Evolutionary conservation across 1,140 invertebrate genomes (phyloP), one percentile per base, ranked within the genome.

Genomic region (Tetraneura akinire): DNA sequence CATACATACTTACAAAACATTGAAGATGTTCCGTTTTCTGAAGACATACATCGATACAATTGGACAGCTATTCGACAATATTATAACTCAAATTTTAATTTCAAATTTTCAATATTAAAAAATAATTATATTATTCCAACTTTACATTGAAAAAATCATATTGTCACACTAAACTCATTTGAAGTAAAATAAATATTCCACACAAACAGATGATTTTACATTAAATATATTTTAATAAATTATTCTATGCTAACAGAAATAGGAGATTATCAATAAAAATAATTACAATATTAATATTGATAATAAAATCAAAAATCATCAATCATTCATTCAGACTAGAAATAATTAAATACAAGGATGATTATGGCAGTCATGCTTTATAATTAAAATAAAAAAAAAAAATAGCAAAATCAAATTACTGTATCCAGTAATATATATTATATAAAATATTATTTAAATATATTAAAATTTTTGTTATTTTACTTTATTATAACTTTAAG

Each of bases 1-100:
- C 68, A 71, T 71, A 71, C 68, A 71, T 71, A 71, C 68, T 71
- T 71, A 71, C 68, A 71, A 71, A 71, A 71, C 47, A 71, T 71
- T 51, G 68, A 23, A 71, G 68, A 71, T 71, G 68, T 71, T 71
- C 68, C 68, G 47, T 51, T 71, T 71, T 45, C 16, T 71, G 68
- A 71, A 71, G 47, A 71, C 68, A 71, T 71, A 51, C 68, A 51
- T 29, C 10, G 47, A 71, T 23, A 71, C 42, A 71, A 29, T 29
- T 71, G 49, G 18, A 71, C 68, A 71, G 45, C 45, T 71, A 71
- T 71, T 51, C 68, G 66, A 68, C 66, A 68, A 71, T 51, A 49
- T 51, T 71, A 49, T 49, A 71, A 23, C 14, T 14, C 10, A n/a
- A 51, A 71, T 71, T 71, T 71, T 23, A 29, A 71, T 51, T 49